phyloP scores from a whole-genome alignment of 2,113 vertebrate genomes.

The Nanorana parkeri region DNA sequence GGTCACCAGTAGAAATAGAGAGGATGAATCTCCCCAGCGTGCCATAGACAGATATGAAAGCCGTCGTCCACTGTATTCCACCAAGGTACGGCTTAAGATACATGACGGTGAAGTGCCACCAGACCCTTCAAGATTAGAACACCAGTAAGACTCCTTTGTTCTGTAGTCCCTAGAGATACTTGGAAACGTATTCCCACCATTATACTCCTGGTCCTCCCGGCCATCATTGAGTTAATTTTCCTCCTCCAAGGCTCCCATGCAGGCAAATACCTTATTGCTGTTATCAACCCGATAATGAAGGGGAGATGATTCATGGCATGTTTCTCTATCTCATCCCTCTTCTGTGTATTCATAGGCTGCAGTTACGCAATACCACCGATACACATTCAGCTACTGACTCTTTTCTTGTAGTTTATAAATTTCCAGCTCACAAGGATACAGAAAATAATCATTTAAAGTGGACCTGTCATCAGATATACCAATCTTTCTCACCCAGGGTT shows the following conservation, averaged over 20 bases:
- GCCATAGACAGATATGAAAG: neutral
- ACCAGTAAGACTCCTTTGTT: too few relatives aligned
- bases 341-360: slow-evolving; percentile 26
- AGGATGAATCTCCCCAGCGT: neutral
- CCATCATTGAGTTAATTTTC: neutral
- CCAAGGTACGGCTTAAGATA: too few relatives aligned
- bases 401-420: neutral
- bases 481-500: too few relatives aligned
- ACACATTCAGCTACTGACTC: neutral
- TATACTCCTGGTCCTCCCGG: neutral
- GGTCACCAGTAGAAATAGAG: too few relatives aligned
- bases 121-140: too few relatives aligned
- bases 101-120: too few relatives aligned
- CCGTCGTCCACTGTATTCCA: too few relatives aligned
- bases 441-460: too few relatives aligned
- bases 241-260: neutral
- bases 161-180: too few relatives aligned
- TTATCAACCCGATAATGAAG: slow-evolving; percentile 39
- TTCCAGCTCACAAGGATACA: too few relatives aligned
- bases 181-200: too few relatives aligned
- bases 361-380: slow-evolving; percentile 22
- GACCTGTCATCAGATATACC: too few relatives aligned
- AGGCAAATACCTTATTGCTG: slow-evolving; percentile 17
- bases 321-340: slow-evolving; percentile 15
- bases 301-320: slow-evolving; percentile 24